Base-by-base conservation (phyloP, 2,888 invertebrate genomes). In the Polymixis lichenea region DNA sequence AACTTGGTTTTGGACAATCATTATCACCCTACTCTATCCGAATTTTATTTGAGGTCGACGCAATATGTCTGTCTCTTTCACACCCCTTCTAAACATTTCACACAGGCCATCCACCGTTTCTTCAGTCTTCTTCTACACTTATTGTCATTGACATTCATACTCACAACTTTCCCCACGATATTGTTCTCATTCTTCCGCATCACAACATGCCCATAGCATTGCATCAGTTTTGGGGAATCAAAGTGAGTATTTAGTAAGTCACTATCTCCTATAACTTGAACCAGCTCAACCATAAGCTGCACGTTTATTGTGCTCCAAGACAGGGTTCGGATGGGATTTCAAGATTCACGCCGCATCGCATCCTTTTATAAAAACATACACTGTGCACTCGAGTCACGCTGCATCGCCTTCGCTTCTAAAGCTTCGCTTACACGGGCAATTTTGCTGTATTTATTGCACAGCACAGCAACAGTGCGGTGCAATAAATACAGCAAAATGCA, bases 221-320 rank as follows among this genome's bases (percentile, higher is more conserved):
- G 9, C 11, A 11, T 2, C 25, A 25, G 17, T 17, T 28, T 17
- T 58, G 25, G 1, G 17, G 17, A 58, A 28, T 58, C 58, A 19
- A 11, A 60, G 9, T 25, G 22, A 64, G 2, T 17, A 25, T 25
- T 13, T 17, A 49, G 22, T 2, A 75, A 80, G 74, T 65, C 84
- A 84, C 84, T 73, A 8, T 22, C 56, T 28, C 64, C 9, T 64
- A 28, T 60, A 13, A 15, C 75, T 86, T 84, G 51, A 4, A 22
- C 85, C 89, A 58, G 66, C 43, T 9, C 51, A 73, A 72, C 75
- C 67, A 84, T 85, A 88, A 89, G 86, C 86, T 85, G 84, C 82
- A 75, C 89, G 86, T 89, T 89, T 89, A 90, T 89, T 89, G 87
- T 88, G 87, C 88, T 77, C 69, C 85, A 80, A 87, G 86, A 86